phyloP scores from a whole-genome alignment of 2,113 vertebrate species.

The Phalacrocorax carbo region DNA sequence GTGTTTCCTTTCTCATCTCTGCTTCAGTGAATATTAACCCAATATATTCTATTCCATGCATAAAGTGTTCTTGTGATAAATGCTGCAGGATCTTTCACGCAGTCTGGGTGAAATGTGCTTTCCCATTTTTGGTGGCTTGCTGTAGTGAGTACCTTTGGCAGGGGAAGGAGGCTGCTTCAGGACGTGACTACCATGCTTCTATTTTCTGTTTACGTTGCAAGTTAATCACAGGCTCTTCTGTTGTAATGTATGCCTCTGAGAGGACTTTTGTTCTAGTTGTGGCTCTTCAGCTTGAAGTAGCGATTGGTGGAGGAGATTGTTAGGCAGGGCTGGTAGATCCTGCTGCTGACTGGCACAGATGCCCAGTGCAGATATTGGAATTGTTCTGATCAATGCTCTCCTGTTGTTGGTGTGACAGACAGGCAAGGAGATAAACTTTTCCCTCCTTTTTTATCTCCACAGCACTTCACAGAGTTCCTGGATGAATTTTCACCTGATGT shows the following conservation, averaged over 20 bases:
- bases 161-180: neutral
- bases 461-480: slow-evolving; percentile 96
- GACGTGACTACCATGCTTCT: neutral
- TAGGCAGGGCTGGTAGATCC: neutral
- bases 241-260: neutral
- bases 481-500: slow-evolving; percentile 96
- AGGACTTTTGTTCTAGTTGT: slow-evolving; percentile 14
- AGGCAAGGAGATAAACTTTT: neutral
- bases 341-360: neutral
- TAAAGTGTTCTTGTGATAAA: neutral
- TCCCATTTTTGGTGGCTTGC: neutral
- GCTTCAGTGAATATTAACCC: neutral
- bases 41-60: neutral
- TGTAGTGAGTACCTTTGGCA: neutral
- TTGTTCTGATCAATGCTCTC: neutral
- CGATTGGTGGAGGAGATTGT: neutral
- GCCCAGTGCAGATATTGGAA: neutral
- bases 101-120: neutral
- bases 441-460: neutral
- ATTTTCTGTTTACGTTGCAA: neutral
- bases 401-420: neutral
- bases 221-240: neutral
- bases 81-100: neutral
- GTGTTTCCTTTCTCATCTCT: neutral
- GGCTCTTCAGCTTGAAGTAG: neutral